These are phyloP conservation scores for Nesogale talazaci DNA, from an alignment of 2,113 vertebrate species.

Conservation along the genomic window DNA sequence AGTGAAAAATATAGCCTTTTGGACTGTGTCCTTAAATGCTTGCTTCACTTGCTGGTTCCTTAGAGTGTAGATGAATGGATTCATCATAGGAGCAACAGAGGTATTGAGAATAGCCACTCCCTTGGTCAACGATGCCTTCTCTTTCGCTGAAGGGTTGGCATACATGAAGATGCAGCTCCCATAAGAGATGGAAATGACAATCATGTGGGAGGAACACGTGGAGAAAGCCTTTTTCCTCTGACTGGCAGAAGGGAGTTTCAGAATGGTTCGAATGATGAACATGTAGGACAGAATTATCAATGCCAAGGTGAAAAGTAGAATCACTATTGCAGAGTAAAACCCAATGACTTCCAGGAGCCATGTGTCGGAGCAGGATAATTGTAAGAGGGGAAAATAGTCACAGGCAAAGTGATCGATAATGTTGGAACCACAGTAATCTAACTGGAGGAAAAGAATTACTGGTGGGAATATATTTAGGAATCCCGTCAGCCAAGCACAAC, in stretches of 20 bases:
- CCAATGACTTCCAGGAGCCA: no score
- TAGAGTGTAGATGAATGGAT: not conserved
- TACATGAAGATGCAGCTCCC: not conserved
- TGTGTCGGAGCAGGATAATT: no score
- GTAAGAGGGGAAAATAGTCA: no score
- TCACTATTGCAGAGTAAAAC: no score
- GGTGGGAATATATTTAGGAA: conserved; percentile 71
- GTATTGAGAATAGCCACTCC: not conserved
- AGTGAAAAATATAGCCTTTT: not conserved
- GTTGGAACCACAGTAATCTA: conserved; percentile 62
- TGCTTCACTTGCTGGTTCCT: not conserved
- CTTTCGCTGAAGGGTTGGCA: not conserved
- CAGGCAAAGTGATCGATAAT: no score
- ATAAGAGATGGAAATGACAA: not conserved
- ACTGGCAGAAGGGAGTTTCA: no score
- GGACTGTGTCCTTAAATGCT: not conserved
- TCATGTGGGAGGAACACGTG: not conserved
- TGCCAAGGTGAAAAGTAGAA: no score
- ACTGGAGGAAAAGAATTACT: conserved; percentile 58
- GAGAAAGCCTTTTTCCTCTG: not conserved
- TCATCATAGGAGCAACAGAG: not conserved
- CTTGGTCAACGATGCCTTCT: not conserved
- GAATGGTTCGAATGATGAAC: no score
- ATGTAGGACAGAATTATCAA: no score
- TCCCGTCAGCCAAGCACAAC: conserved; percentile 51